Evolutionary conservation across 1,140 invertebrate genomes (phyloP), one percentile per base, ranked within the genome.

Genomic region (Araneus ventricosus): DNA sequence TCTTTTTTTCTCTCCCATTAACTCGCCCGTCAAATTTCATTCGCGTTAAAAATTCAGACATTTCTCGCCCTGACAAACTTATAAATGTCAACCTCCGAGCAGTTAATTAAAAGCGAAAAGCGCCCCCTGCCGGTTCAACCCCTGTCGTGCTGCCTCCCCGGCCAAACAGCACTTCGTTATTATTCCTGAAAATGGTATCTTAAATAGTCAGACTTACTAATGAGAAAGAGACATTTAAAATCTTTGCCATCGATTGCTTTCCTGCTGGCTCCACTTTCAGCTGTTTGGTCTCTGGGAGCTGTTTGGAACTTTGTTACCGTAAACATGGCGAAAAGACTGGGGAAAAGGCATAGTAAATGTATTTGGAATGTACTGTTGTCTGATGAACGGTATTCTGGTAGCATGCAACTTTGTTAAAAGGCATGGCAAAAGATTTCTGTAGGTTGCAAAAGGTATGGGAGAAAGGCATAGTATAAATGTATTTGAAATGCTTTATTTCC

Each of bases 41-140:
- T 75, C 70, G 27, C 34, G 70, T 75, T 75, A 34, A 37, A 75
- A 75, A 75, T 75, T 30, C 30, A 75, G 70, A 75, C 70, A 37
- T 75, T 75, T 75, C 70, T 75, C 70, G 70, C 70, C 70, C 70
- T 75, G 70, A 75, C 70, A 75, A 75, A 75, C 70, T 75, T 75
- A 75, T 75, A 75, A 75, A 75, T 75, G 70, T 75, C 70, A 75
- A 75, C 70, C 70, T 75, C 70, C 70, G 14, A 75, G 70, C 70
- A 75, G 70, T 75, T 75, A 75, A 75, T 75, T 75, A 75, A 75
- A 75, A 75, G 70, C 22, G 70, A 75, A 75, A 75, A 75, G 70
- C 30, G 70, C 70, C 70, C 70, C 70, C 70, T 75, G 34, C 70
- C 22, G 70, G 70, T 17, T 20, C 6, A 8, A 75, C 67, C 67